Base-by-base conservation (phyloP, 2,888 invertebrate genomes). In the Drosophila paramelanica region DNA sequence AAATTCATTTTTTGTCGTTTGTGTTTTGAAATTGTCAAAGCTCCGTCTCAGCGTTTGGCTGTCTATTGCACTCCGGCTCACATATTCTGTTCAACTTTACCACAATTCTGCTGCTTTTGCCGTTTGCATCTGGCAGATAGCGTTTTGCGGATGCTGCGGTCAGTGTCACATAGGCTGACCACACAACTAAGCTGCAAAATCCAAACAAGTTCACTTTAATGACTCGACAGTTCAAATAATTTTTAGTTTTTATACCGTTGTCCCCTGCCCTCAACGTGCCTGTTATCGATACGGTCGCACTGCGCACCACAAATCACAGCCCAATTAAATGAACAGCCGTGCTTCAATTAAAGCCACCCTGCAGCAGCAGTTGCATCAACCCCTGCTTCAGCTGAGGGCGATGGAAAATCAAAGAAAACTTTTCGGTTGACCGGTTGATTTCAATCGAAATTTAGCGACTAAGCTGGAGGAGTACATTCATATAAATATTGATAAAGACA, bases 301-400 rank as follows among this genome's bases (percentile, higher is more conserved):
- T 68, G 66, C 57, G 56, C 67, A 68, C 81, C 88, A 81, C 82
- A 82, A 82, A 82, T 82, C 82, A 82, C 79, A 82, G 82, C 58
- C 80, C 82, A 84, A 88, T 84, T 88, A 85, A 88, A 88, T 82
- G 73, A 60, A 69, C 77, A 79, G 83, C 73, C 82, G 70, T 79
- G 61, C 80, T 85, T 67, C 77, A 85, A 82, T 88, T 81, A 88
- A 81, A 76, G 73, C 73, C 57, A 62, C 65, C 64, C 75, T n/a
- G 11, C 51, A 47, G 17, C 47, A 0, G n/a, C 38, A 20, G 7
- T 38, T 47, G 23, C 45, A 52, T 25, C 46, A 13, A 20, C 20
- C 6, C 53, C 5, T 6, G 6, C 5, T 11, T n/a, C 7, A 25
- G 33, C 33, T 31, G 14, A 33, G 46, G 50, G 31, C 46, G 46